Evolutionary conservation across 92 coral and sea anemone genomes (phyloP).

Genomic region (Porites evermanni): DNA sequence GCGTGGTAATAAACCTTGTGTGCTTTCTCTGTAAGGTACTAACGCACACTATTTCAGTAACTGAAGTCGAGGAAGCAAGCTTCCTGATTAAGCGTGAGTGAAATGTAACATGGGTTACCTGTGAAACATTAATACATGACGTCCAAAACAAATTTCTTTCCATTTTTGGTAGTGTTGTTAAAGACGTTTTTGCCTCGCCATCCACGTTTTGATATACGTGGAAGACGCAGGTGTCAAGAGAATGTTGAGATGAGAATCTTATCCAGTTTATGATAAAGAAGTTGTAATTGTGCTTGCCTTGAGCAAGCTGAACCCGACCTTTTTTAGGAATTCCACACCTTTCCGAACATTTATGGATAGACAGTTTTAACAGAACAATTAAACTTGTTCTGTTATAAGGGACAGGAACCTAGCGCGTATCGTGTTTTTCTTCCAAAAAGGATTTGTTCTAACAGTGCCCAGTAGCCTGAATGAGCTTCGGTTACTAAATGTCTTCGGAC

Average conservation of each 20-base stretch:
- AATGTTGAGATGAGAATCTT: neutral
- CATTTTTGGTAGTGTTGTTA: neutral
- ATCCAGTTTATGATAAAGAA: neutral
- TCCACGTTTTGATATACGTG: neutral
- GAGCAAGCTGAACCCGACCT: neutral
- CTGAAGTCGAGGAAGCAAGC: neutral
- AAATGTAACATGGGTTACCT: neutral
- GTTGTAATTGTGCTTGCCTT: neutral
- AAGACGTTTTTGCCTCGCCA: neutral
- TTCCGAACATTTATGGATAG: neutral
- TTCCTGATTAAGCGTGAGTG: neutral
- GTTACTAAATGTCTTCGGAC: too few species aligned
- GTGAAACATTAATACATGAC: neutral
- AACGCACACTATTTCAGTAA: neutral
- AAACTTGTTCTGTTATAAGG: neutral
- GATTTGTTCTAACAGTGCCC: too few species aligned
- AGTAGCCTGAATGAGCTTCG: too few species aligned
- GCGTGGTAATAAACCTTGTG: neutral
- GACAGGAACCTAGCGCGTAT: too few species aligned
- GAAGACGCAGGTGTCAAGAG: neutral
- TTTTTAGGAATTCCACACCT: slow-evolving; percentile 38
- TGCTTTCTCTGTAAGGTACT: neutral
- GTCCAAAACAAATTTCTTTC: neutral
- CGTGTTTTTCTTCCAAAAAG: neutral
- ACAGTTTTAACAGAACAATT: neutral